Evolutionary conservation across 1,140 invertebrate species (phyloP), one percentile per base, ranked within the genome.

Genomic region (Venustaconcha ellipsiformis): DNA sequence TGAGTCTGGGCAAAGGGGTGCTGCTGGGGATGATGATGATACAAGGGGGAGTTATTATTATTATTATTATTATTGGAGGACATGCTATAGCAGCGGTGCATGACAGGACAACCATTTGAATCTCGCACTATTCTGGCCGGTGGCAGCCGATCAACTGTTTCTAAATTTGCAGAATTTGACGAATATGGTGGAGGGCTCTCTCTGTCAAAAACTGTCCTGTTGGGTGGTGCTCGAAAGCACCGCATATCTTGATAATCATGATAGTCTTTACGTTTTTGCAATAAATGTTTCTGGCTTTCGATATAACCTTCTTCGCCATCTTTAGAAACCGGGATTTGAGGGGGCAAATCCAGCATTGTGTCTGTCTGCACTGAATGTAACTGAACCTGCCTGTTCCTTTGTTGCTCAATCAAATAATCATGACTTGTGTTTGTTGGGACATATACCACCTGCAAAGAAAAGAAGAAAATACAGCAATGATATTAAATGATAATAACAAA

Each of bases 151-250:
- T 74, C 75, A 62, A 83, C 58, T 67, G 76, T 79, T 79, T 83
- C 79, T 78, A 83, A 75, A 72, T 76, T 78, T 30, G 81, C 74
- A 67, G 78, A 80, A 56, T 74, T 91, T 66, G 92, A 93, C 78
- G 93, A 89, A 82, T 93, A 94, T 14, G 93, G 92, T 55, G 93
- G 93, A 67, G 93, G 93, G 78, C 92, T 92, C 81, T 93, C 93
- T 75, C 93, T 92, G 80, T 94, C 93, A 83, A 92, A 92, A 55
- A 94, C 92, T 58, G 93, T 94, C 82, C 93, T 92, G 82, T 94
- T 94, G 23, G 94, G 94, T 48, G 94, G 94, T 72, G 94, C 92
- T 79, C 93, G 91, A 78, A 94, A 93, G 81, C 93, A 93, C 85
- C 93, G 93, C 84, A 48, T 48, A 48, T 48, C 37, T 48, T 48